Evolutionary conservation across 1,140 invertebrate genomes (phyloP).

Genomic region (Drosophila varians): DNA sequence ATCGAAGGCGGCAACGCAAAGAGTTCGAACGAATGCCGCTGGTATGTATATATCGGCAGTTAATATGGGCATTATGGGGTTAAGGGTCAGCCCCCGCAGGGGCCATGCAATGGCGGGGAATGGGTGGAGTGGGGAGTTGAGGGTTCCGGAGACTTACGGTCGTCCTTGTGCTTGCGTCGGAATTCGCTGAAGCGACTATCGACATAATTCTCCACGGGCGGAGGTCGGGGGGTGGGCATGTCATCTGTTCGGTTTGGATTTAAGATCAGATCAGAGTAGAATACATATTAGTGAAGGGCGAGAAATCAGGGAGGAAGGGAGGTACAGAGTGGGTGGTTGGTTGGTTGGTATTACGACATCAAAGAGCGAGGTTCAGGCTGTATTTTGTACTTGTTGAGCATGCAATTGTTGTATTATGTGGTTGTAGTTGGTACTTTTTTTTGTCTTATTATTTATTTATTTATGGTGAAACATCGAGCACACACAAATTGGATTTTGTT

Average conservation of each 20-base stretch:
- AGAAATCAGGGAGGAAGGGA: not conserved
- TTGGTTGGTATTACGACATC: slow-evolving; percentile 62
- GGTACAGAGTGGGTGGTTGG: not conserved
- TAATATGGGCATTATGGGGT: slow-evolving; percentile 6
- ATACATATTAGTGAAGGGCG: slow-evolving; percentile 26
- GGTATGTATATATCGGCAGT: not conserved
- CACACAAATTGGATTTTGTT: slow-evolving; percentile 43
- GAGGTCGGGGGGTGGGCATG: slow-evolving; percentile 79
- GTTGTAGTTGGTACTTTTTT: slow-evolving; percentile 69
- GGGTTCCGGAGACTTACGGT: slow-evolving; percentile 74
- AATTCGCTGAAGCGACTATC: slow-evolving; percentile 82
- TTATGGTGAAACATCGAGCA: slow-evolving; percentile 74
- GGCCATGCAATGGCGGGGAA: slow-evolving; percentile 55
- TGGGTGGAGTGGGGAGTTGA: not conserved
- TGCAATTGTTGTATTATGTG: slow-evolving; percentile 78
- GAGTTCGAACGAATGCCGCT: slow-evolving; percentile 22
- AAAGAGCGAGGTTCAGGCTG: slow-evolving; percentile 41
- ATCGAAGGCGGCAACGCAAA: slow-evolving; percentile 72
- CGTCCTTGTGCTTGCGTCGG: slow-evolving; percentile 83
- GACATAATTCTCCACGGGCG: slow-evolving; percentile 76
- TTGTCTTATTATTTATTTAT: slow-evolving; percentile 43
- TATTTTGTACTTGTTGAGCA: slow-evolving; percentile 77
- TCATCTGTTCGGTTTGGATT: slow-evolving; percentile 65
- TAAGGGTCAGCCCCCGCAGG: slow-evolving; percentile 21
- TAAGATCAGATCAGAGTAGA: slow-evolving; percentile 29